Conservation (phyloP, 1,140 invertebrate genomes). For the Penaeus chinensis region DNA sequence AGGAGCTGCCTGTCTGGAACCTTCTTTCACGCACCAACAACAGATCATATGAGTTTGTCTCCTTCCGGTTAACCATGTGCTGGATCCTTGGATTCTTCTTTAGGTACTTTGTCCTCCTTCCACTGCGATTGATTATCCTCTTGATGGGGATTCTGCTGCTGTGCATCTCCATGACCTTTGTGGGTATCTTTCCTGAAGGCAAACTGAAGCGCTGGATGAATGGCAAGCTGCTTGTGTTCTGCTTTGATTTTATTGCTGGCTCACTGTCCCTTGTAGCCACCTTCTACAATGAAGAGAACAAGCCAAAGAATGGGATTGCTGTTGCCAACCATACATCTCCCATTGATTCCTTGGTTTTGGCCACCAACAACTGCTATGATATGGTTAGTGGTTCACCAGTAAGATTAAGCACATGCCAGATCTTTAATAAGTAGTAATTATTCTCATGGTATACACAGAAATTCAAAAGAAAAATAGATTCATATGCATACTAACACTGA, state of each 20-base stretch:
- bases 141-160: conserved; percentile 71
- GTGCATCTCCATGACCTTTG: conserved; percentile 82
- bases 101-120: conserved; percentile 88
- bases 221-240: conserved; percentile 83
- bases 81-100: conserved; percentile 92
- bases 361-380: conserved; percentile 97
- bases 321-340: conserved; percentile 94
- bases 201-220: conserved; percentile 81
- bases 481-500: no score
- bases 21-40: conserved; percentile 58
- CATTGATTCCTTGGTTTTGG: conserved; percentile 92
- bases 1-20: conserved; percentile 59
- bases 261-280: conserved; percentile 70
- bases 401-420: neutral
- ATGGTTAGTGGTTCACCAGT: conserved; percentile 78
- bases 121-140: conserved; percentile 84
- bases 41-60: conserved; percentile 85
- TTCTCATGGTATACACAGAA: no score
- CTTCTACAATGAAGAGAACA: conserved; percentile 71
- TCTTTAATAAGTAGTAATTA: no score
- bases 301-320: conserved; percentile 80
- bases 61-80: conserved; percentile 87
- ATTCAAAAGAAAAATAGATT: no score
- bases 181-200: conserved; percentile 84
- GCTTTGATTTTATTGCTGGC: conserved; percentile 78